Evolutionary conservation across 2,797 vertebrate genomes (phyloP), one percentile per base, ranked within the genome.

Genomic region (Bryconaethiops microstoma): DNA sequence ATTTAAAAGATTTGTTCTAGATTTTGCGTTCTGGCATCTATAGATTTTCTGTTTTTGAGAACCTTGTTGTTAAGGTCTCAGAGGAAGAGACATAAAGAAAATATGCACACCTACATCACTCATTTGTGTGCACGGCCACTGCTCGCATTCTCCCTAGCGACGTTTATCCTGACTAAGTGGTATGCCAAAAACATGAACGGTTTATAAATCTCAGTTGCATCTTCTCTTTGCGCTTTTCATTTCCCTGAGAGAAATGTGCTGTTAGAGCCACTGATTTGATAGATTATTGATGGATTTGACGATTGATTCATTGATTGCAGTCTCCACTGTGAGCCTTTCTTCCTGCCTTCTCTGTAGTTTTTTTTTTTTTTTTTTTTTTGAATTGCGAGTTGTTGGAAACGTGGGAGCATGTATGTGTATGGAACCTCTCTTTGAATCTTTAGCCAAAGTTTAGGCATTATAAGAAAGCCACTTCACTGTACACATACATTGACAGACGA

Each of bases 401-500:
- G 83, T 77, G 76, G 78, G 80, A 60, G 71, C 75, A 12, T 84
- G 85, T 77, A 80, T 85, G 83, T 76, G 81, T 77, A 25, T 85
- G 60, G 80, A 85, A 74, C 78, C 83, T 86, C 83, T 86, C 82
- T 82, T 64, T 89, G 84, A 88, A 82, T 89, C 84, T 90, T 90
- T 91, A 93, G 91, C 92, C 92, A 92, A 92, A 93, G 91, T 89
- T 88, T 90, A 90, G 87, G 84, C 82, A 69, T 84, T 55, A 74
- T 84, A 80, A 78, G 86, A 89, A 39, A 63, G 4, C 63, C 71
- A 84, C 42, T 83, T 82, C 48, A 79, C 87, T 85, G 72, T 90
- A 82, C 68, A 17, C 69, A 62, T 62, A 81, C 78, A 60, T 82
- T 76, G 80, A 52, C 19, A 8, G 17, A 65, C 2, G 3, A 64